Evolutionary conservation across 2,797 vertebrate genomes (phyloP).

Genomic region (Acipenser ruthenus): DNA sequence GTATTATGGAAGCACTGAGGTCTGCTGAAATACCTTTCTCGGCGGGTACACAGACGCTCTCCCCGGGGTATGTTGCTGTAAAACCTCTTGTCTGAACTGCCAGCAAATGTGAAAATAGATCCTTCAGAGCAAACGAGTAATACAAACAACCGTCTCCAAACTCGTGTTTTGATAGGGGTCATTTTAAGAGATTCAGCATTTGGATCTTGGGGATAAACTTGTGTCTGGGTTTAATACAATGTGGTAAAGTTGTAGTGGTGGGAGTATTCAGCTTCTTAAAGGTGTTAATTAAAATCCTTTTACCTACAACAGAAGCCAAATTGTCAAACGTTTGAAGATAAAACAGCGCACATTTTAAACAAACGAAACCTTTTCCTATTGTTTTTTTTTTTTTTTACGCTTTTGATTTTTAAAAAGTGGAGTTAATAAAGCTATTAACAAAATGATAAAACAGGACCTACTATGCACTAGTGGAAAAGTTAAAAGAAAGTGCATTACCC

Average conservation of each 20-base stretch:
- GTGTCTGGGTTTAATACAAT: constrained; percentile 19
- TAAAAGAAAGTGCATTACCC: too few relatives aligned
- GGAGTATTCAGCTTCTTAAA: neutral
- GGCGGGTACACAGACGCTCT: constrained; percentile 33
- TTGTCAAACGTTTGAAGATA: too few relatives aligned
- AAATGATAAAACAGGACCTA: too few relatives aligned
- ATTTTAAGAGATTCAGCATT: constrained; percentile 22
- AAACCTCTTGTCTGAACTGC: constrained; percentile 18
- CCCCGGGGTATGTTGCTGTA: constrained; percentile 27
- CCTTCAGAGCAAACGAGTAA: constrained; percentile 1
- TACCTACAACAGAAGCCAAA: neutral
- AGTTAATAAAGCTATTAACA: too few relatives aligned
- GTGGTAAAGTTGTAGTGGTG: constrained; percentile 12
- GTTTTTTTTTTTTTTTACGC: too few relatives aligned
- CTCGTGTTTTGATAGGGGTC: constrained; percentile 23
- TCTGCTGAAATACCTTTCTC: constrained; percentile 40
- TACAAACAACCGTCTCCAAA: constrained; percentile 18
- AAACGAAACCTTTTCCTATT: too few relatives aligned
- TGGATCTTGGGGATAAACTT: constrained; percentile 22
- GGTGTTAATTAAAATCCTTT: neutral
- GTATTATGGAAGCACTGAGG: constrained; percentile 25
- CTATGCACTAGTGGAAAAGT: too few relatives aligned
- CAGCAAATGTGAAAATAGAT: constrained; percentile 48
- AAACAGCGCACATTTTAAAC: too few relatives aligned
- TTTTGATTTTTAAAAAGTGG: too few relatives aligned